phyloP scores from a whole-genome alignment of 2,797 vertebrate species.

The Discoglossus pictus region DNA sequence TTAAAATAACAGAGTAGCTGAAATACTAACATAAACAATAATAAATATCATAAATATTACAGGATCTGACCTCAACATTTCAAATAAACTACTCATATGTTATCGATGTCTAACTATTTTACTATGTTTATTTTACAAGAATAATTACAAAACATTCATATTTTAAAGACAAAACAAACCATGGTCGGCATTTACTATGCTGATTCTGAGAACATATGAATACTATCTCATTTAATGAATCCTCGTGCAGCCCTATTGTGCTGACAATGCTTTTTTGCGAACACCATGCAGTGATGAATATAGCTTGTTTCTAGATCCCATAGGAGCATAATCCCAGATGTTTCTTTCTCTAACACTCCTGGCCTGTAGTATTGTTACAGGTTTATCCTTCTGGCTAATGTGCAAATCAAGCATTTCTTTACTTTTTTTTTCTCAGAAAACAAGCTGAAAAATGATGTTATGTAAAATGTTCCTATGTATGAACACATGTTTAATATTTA shows the following conservation, averaged over 20 bases:
- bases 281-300: neutral
- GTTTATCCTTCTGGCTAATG: neutral
- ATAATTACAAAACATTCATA: too few species aligned
- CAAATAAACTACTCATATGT: too few species aligned
- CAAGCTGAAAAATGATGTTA: neutral
- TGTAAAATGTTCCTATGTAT: neutral
- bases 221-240: neutral
- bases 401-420: neutral
- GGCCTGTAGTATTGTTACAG: neutral
- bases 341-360: neutral
- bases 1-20: too few species aligned
- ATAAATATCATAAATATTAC: too few species aligned
- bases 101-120: too few species aligned
- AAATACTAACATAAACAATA: too few species aligned
- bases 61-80: too few species aligned
- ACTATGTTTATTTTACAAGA: too few species aligned
- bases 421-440: neutral
- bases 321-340: neutral
- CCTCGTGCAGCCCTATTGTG: neutral
- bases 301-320: neutral
- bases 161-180: too few species aligned
- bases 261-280: neutral
- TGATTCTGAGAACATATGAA: too few species aligned
- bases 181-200: too few species aligned
- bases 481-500: too few species aligned